Evolutionary conservation across 1,140 invertebrate species (phyloP).

Genomic region (Pseudomyrmex concolor): DNA sequence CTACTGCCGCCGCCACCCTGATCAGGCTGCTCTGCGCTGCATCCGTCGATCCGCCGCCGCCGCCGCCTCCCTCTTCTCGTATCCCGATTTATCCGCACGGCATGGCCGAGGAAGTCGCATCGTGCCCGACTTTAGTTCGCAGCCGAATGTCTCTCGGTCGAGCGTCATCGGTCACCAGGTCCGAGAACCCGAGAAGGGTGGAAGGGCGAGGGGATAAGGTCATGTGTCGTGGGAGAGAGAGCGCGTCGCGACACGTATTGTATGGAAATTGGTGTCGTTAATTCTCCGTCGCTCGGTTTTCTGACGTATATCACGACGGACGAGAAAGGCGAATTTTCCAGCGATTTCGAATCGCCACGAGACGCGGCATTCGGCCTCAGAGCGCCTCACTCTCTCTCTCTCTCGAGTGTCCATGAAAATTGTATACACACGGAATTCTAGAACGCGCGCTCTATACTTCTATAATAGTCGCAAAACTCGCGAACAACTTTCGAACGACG

Average conservation of each 20-base stretch:
- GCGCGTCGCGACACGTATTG: constrained; percentile 9
- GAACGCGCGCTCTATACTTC: too few relatives aligned
- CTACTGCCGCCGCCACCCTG: constrained; percentile 79
- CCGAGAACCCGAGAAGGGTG: neutral
- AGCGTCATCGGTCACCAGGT: constrained; percentile 40
- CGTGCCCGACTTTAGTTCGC: constrained; percentile 64
- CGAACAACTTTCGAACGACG: too few relatives aligned
- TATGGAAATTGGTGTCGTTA: neutral
- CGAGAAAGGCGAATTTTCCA: too few relatives aligned
- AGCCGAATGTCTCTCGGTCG: constrained; percentile 64
- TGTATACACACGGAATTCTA: neutral
- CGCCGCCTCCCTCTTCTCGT: constrained; percentile 28
- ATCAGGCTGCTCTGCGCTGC: constrained; percentile 71
- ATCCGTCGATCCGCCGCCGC: constrained; percentile 61
- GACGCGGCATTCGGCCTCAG: neutral
- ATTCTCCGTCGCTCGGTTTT: neutral
- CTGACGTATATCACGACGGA: neutral
- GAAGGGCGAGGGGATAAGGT: neutral
- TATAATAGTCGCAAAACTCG: too few relatives aligned
- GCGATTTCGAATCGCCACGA: neutral
- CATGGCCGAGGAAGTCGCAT: constrained; percentile 53
- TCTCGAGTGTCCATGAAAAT: neutral
- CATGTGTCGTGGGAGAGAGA: constrained; percentile 21
- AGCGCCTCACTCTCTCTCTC: neutral
- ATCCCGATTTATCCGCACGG: constrained; percentile 70